These are phyloP conservation scores for Sebastes vulpes DNA, from an alignment of 2,797 vertebrate species.

Conservation along the genomic window DNA sequence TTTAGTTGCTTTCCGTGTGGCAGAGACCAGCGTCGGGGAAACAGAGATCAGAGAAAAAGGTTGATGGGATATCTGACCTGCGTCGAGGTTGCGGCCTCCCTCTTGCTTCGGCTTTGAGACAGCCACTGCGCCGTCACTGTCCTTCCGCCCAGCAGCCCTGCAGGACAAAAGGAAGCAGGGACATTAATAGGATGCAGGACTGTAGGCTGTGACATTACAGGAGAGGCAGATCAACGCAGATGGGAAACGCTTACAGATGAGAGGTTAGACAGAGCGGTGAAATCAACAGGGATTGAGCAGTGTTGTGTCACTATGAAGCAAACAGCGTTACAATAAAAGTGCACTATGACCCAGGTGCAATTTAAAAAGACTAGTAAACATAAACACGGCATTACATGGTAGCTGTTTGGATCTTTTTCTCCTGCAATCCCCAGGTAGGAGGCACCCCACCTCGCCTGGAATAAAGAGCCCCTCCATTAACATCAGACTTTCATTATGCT, in stretches of 20 bases:
- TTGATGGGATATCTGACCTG: slow-evolving; percentile 60
- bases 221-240: not conserved
- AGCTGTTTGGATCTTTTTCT: not conserved
- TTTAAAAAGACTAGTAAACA: not conserved
- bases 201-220: not conserved
- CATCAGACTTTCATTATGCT: not conserved
- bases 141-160: slow-evolving; percentile 59
- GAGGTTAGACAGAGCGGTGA: not conserved
- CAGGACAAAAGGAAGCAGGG: slow-evolving; percentile 34
- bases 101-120: slow-evolving; percentile 61
- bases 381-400: not conserved
- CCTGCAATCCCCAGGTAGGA: not conserved
- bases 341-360: not conserved
- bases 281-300: not conserved
- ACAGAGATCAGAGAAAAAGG: not conserved
- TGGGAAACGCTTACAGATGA: not conserved
- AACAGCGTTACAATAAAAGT: not conserved
- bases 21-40: not conserved
- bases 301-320: not conserved
- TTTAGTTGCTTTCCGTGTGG: not conserved
- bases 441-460: too few relatives aligned
- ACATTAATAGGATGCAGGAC: slow-evolving; percentile 20
- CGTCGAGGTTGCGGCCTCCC: slow-evolving; percentile 42
- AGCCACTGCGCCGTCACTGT: slow-evolving; percentile 73
- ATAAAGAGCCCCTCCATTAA: too few relatives aligned